Evolutionary conservation across 2,113 vertebrate species (phyloP), one percentile per base, ranked within the genome.

Genomic region (Gallinago paraguaiae): DNA sequence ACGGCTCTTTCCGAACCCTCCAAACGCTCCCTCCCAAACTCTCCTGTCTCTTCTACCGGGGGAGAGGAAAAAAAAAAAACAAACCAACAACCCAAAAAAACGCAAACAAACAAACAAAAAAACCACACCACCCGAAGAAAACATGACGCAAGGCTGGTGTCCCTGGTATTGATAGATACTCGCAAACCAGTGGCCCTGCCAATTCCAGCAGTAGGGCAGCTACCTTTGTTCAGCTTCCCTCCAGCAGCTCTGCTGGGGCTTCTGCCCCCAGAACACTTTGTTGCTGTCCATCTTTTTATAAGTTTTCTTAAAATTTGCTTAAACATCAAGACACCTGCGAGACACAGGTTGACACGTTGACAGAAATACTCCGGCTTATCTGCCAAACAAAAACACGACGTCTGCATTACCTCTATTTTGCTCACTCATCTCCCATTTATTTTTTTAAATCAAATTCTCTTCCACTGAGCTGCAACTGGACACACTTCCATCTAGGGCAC

Each of bases 101-200:
- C 19, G 13, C 41, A 19, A 46, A 46, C 17, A 46, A 46, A 46
- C 17, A 46, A 94, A 94, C 91, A 19, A 46, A 46, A 46, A 19
- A 19, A 48, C 10, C 45, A 46, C 45, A 93, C 93, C 90, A 93
- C 90, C 92, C 39, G 92, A 86, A 95, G 92, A 79, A 88, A 94
- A 39, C 57, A 67, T 96, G 96, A 95, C 28, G 17, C 96, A 97
- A 96, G 79, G 75, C 27, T 90, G 50, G 43, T 23, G 90, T 85
- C 68, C 56, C 65, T 82, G 53, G 76, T 76, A 85, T 71, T 37
- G 91, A 91, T 83, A 72, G 96, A 88, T 70, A 45, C 63, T n/a
- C 11, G 25, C 69, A 80, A 91, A 90, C 71, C 69, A 30, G 82
- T 41, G 23, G 33, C 31, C 64, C 85, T 79, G 57, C 60, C 67